Percentiles rank a stretch among this genome's conserved stretches.
Conservation (phyloP, 2,797 vertebrate genomes). For the Luscinia megarhynchos region DNA sequence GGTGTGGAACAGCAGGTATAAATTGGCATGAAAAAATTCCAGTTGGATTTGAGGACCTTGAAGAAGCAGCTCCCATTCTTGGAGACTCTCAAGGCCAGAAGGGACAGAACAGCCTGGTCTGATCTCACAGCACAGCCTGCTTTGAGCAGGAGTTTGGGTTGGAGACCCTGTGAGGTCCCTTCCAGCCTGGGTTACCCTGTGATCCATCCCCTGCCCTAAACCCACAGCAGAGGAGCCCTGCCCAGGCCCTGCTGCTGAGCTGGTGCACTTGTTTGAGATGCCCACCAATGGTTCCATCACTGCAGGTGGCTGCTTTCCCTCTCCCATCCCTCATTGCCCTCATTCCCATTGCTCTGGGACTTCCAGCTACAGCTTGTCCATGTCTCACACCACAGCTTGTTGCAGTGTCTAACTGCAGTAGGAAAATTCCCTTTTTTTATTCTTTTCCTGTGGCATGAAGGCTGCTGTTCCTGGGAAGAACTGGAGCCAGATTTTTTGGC, state of each 20-base stretch:
- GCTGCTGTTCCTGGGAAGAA: neutral
- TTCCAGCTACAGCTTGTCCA: neutral
- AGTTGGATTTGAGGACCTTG: neutral
- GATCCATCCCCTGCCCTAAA: neutral
- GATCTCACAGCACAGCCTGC: neutral
- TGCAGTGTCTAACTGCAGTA: neutral
- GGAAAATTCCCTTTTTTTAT: neutral
- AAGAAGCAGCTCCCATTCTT: neutral
- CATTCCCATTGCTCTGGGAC: neutral
- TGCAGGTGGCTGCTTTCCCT: neutral
- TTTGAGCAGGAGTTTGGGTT: neutral
- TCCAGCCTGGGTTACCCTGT: neutral
- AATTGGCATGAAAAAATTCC: neutral
- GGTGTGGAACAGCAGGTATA: neutral
- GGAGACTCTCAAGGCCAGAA: neutral
- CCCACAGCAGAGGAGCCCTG: too few relatives aligned
- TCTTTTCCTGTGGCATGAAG: neutral
- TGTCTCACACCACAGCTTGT: neutral
- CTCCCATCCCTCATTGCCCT: neutral
- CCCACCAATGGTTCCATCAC: accelerated
- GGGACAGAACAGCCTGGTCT: neutral
- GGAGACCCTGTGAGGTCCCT: neutral
- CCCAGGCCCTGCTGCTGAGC: neutral
- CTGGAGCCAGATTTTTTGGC: neutral
- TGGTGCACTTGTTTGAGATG: neutral